These are phyloP conservation scores for Limenitis arthemis DNA, from an alignment of 2,888 invertebrate species.

Conservation along the genomic window DNA sequence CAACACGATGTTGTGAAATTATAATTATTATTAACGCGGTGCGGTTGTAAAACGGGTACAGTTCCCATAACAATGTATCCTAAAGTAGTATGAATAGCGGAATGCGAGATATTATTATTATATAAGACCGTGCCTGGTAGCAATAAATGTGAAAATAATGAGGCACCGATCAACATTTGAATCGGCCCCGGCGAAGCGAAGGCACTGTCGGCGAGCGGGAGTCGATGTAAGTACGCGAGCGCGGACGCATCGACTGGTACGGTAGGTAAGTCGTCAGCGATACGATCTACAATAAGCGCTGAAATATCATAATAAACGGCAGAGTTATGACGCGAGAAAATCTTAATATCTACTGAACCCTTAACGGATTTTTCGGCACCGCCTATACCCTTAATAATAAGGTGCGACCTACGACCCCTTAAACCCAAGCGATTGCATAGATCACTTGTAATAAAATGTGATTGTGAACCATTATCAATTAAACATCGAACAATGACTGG, in stretches of 20 bases:
- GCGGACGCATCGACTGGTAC: background rate
- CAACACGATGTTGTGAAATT: too few relatives aligned
- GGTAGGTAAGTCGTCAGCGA: background rate
- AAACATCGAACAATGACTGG: background rate
- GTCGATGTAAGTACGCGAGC: background rate
- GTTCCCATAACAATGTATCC: too few relatives aligned
- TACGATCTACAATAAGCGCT: background rate
- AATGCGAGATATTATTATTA: too few relatives aligned
- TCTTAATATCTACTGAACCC: background rate
- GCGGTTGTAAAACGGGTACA: too few relatives aligned
- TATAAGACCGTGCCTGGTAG: background rate
- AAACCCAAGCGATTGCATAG: slow-evolving; percentile 1
- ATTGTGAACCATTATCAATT: slow-evolving; percentile 8
- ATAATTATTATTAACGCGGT: too few relatives aligned
- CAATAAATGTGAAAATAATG: background rate
- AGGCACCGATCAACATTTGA: background rate
- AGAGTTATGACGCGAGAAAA: slow-evolving; percentile 9
- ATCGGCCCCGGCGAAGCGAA: background rate
- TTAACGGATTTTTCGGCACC: slow-evolving; percentile 4
- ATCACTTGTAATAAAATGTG: slow-evolving; percentile 6
- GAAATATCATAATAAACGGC: slow-evolving; percentile 2
- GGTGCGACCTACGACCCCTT: background rate
- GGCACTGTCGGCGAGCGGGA: background rate
- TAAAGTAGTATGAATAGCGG: too few relatives aligned
- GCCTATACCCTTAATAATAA: slow-evolving; percentile 8